A percentile compares a stretch with the other conserved stretches of the same genome.
Evolutionary conservation across 92 coral and sea anemone genomes (phyloP).

Genomic region (Epizoanthus scotinus): DNA sequence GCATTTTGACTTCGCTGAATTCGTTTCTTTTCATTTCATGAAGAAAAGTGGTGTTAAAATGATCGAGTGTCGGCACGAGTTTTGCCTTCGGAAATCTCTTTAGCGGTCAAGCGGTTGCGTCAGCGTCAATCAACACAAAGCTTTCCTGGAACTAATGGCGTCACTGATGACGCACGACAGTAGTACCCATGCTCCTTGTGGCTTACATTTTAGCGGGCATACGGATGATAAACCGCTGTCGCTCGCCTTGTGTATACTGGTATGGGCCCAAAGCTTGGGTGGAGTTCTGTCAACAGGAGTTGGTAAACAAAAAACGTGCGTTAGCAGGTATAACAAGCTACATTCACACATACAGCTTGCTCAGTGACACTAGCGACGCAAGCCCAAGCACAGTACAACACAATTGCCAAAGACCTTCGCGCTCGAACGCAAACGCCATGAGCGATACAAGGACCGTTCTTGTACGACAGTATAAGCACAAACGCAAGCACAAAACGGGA

Average conservation of each 20-base stretch:
- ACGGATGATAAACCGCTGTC: constrained; percentile 77
- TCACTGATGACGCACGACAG: constrained; percentile 9
- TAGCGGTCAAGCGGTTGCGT: constrained; percentile 2
- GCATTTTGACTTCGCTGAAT: not conserved
- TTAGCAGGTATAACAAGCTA: not conserved
- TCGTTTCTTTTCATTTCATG: not conserved
- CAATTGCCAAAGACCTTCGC: too few species aligned
- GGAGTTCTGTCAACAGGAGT: constrained; percentile 23
- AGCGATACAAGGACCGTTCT: too few species aligned
- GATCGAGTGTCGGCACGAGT: not conserved
- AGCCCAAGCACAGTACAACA: too few species aligned
- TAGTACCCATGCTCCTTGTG: not conserved
- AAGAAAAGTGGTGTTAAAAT: not conserved
- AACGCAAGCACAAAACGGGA: too few species aligned
- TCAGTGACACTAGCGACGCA: too few species aligned
- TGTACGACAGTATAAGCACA: too few species aligned
- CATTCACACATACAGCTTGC: too few species aligned
- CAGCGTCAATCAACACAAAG: not conserved
- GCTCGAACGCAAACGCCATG: too few species aligned
- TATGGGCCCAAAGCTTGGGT: constrained; percentile 42
- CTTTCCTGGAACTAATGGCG: constrained; percentile 1
- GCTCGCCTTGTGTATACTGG: constrained; percentile 44
- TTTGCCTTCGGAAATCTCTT: not conserved
- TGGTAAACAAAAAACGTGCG: not conserved
- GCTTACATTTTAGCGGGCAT: constrained; percentile 75